Percentiles rank a stretch among this genome's conserved stretches.
Conservation (phyloP, 2,797 vertebrate genomes). For the Neosilurus hyrtlii region DNA sequence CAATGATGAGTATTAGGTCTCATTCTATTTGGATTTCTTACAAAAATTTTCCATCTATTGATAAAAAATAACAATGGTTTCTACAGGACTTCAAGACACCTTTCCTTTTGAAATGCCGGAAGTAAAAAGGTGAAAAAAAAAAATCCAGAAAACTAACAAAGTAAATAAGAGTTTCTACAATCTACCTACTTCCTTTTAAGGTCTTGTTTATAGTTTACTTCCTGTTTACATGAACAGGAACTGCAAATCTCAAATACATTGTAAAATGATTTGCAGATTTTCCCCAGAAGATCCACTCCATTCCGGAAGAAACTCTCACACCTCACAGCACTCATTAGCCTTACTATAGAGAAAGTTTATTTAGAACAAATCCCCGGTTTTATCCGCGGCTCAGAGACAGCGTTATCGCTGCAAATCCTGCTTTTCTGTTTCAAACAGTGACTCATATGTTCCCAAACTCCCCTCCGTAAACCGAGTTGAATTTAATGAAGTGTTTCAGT, state of each 20-base stretch:
- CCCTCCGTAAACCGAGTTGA: neutral
- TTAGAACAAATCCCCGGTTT: constrained; percentile 8
- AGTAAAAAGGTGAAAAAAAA: too few relatives aligned
- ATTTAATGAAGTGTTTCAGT: neutral
- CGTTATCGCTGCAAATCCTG: constrained; percentile 1
- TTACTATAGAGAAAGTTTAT: neutral
- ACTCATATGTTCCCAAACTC: constrained; percentile 41
- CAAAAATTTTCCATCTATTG: too few relatives aligned
- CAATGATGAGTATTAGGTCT: neutral
- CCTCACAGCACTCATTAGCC: neutral
- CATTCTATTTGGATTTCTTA: neutral
- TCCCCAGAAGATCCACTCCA: neutral
- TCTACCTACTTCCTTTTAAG: neutral
- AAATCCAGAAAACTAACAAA: neutral
- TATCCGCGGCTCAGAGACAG: neutral
- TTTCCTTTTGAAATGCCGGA: too few relatives aligned
- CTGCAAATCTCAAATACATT: neutral
- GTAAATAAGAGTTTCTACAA: neutral
- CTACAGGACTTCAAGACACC: too few relatives aligned
- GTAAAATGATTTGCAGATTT: neutral
- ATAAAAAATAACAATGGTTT: too few relatives aligned
- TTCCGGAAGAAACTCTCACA: neutral
- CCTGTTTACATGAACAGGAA: neutral
- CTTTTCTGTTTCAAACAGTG: constrained; percentile 12
- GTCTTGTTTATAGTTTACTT: neutral